phyloP scores from a whole-genome alignment of 2,797 vertebrate species.

The Glyptemys insculpta region DNA sequence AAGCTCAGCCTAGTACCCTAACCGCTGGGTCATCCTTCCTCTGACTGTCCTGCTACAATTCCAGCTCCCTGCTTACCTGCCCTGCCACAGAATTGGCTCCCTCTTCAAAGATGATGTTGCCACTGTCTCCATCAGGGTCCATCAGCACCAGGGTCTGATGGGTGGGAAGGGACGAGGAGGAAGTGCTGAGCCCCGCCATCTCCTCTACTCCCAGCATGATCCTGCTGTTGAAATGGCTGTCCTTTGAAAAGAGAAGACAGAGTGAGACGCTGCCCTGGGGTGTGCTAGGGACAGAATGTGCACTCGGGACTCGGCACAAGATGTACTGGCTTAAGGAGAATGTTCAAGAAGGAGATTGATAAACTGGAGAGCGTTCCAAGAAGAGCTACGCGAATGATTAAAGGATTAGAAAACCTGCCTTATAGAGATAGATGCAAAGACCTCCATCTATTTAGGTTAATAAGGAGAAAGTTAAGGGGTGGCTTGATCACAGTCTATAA shows the following conservation, averaged over 20 bases:
- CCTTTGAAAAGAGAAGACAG: slow-evolving; percentile 39
- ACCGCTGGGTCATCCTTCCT: neutral
- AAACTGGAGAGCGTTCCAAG: neutral
- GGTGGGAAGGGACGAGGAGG: neutral
- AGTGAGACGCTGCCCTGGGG: neutral
- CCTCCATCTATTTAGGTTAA: neutral
- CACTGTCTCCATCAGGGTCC: slow-evolving; percentile 51
- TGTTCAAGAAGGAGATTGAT: neutral
- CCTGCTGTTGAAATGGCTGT: slow-evolving; percentile 62
- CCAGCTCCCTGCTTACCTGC: slow-evolving; percentile 27
- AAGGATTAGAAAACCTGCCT: neutral
- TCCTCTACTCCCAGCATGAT: slow-evolving; percentile 58
- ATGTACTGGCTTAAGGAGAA: neutral
- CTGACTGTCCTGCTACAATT: too few species aligned
- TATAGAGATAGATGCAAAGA: neutral
- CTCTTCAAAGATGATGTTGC: slow-evolving; percentile 61
- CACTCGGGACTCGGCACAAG: neutral
- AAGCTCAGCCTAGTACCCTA: neutral
- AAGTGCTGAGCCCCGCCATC: slow-evolving; percentile 55
- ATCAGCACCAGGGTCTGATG: slow-evolving; percentile 63
- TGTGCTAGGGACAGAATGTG: too few species aligned
- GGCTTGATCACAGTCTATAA: neutral
- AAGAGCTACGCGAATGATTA: neutral
- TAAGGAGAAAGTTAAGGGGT: neutral
- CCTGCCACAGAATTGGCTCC: slow-evolving; percentile 45